These are phyloP conservation scores for Embiotoca jacksoni DNA, from an alignment of 2,113 vertebrate genomes.

Conservation along the genomic window DNA sequence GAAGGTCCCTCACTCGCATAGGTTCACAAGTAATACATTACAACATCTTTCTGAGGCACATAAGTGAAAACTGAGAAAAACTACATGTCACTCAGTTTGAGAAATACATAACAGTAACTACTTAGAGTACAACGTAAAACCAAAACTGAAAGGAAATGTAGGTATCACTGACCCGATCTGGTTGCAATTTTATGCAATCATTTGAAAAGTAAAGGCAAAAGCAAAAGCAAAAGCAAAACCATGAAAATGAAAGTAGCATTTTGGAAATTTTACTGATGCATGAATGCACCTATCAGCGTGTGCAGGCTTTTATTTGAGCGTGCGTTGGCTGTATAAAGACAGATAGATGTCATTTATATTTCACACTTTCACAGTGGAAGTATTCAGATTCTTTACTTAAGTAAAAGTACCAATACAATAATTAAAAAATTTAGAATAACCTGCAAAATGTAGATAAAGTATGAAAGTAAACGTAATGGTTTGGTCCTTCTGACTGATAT, in stretches of 20 bases:
- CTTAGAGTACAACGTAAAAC: background rate
- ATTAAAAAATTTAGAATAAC: no score
- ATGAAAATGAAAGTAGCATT: background rate
- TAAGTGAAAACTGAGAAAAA: background rate
- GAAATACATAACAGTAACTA: background rate
- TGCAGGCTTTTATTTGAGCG: background rate
- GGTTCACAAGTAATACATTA: background rate
- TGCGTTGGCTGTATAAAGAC: no score
- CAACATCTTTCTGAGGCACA: no score
- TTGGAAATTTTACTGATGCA: background rate
- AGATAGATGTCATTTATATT: no score
- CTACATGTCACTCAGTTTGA: background rate
- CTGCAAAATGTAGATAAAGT: no score
- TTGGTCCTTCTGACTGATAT: no score
- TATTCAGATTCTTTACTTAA: no score
- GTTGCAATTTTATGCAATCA: background rate
- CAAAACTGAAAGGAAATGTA: constrained; percentile 5
- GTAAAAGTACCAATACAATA: no score
- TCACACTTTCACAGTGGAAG: no score
- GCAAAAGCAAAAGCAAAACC: constrained; percentile 32
- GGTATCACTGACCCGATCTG: background rate
- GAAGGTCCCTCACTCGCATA: background rate
- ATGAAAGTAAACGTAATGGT: no score
- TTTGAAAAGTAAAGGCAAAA: constrained; percentile 21
- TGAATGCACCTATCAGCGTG: background rate